Percentiles rank a stretch among this genome's conserved stretches.
These are phyloP conservation scores for Gephyroberyx darwinii DNA, from an alignment of 2,797 vertebrate genomes.

Conservation along the genomic window DNA sequence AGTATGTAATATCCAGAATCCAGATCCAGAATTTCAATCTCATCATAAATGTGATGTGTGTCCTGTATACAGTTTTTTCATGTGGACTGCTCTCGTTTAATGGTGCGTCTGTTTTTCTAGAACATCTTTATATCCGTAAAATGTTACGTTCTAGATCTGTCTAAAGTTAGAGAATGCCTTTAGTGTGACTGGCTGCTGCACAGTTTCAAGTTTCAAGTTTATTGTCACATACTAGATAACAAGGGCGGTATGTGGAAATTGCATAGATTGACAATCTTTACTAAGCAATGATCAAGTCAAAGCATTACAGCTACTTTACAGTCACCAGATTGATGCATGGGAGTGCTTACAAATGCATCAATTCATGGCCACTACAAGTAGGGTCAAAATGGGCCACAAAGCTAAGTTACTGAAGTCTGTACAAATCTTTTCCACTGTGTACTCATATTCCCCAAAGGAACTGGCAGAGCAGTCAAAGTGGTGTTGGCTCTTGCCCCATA, in stretches of 20 bases:
- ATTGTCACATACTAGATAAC: no score
- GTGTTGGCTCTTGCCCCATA: slow-evolving; percentile 37
- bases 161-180: no score
- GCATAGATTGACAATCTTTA: background rate
- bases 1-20: background rate
- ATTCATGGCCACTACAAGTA: background rate
- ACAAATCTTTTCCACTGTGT: slow-evolving; percentile 2
- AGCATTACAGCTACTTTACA: background rate
- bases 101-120: background rate
- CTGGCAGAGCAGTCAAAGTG: slow-evolving; percentile 39
- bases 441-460: slow-evolving; percentile 20
- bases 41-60: background rate
- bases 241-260: no score
- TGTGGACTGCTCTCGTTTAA: background rate
- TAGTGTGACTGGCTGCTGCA: no score
- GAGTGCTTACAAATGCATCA: background rate
- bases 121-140: no score
- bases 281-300: background rate
- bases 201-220: no score
- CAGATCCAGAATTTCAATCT: background rate
- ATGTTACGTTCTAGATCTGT: no score
- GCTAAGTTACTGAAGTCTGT: slow-evolving; percentile 6
- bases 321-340: background rate
- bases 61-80: background rate
- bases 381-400: background rate